Conservation (phyloP, 2,888 invertebrate species). For the Steromphala cineraria region DNA sequence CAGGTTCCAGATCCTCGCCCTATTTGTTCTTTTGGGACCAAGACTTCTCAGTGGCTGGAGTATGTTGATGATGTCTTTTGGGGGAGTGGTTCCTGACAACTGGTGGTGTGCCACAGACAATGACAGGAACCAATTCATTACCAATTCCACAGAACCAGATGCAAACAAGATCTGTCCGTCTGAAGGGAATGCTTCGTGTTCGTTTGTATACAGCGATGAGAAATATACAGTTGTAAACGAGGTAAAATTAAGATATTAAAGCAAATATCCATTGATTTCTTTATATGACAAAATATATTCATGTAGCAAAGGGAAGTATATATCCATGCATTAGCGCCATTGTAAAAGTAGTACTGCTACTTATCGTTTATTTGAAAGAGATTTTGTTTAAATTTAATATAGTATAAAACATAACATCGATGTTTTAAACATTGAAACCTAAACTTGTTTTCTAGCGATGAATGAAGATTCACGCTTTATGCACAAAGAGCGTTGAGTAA, state of each 20-base stretch:
- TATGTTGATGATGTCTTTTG: conserved; percentile 11
- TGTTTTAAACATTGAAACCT: too few relatives aligned
- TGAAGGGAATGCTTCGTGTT: not conserved
- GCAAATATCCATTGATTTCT: too few relatives aligned
- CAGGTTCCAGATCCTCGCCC: not conserved
- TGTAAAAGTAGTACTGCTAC: too few relatives aligned
- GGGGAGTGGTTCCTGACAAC: not conserved
- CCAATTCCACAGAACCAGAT: not conserved
- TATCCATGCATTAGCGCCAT: too few relatives aligned
- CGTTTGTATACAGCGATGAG: not conserved
- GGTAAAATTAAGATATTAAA: not conserved
- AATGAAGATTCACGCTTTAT: too few relatives aligned
- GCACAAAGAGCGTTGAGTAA: too few relatives aligned
- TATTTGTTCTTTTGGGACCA: not conserved
- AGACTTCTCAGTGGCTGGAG: not conserved
- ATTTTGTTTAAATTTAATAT: too few relatives aligned
- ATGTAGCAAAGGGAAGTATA: too few relatives aligned
- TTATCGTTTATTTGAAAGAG: too few relatives aligned
- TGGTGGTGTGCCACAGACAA: not conserved
- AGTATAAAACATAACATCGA: too few relatives aligned
- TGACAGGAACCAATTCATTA: not conserved
- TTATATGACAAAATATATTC: too few relatives aligned
- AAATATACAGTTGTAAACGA: not conserved
- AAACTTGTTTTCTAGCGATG: too few relatives aligned
- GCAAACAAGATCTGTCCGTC: not conserved